Evolutionary conservation across 2,888 invertebrate species (phyloP), one percentile per base, ranked within the genome.

Genomic region (Cantharis lateralis): DNA sequence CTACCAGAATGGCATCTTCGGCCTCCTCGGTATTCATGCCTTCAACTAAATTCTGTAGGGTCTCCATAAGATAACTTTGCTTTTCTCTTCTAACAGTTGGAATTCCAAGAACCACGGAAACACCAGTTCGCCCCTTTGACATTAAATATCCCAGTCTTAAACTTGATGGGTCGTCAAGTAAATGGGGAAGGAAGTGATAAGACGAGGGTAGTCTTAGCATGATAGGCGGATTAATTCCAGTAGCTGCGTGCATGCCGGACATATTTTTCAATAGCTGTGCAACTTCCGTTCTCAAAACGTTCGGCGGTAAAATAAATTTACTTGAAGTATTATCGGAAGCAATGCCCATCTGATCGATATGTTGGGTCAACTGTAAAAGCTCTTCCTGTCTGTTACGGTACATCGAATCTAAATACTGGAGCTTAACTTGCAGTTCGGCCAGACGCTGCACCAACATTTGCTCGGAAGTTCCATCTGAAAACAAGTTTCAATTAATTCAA

Each of bases 61-160:
- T 98, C 24, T 94, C 91, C 87, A 96, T 90, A 62, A 98, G 89
- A 88, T 98, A 98, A 81, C 92, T 94, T 85, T 97, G 96, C 82
- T 95, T 95, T 80, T 96, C 95, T 63, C 98, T 90, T 83, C 93
- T 94, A 7, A 98, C 97, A 0, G 98, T 98, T 0, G 98, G 98
- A 78, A 98, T 91, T 0, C 96, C 98, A 69, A 98, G 89, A 0
- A 97, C 95, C 78, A 97, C 91, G 70, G 95, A 94, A 0, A 95
- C 95, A 81, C 94, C 94, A 10, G 90, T 90, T 75, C 95, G 90
- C 2, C 93, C 93, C 79, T 93, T 93, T 32, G 94, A 94, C 87
- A 96, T 90, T 82, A 94, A 90, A 87, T 93, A 95, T 10, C 95
- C 94, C 1, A 97, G 95, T 75, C 93, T 91, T 74, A 97, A 88